A percentile compares a stretch with the other conserved stretches of the same genome.
Conservation (phyloP, 2,888 invertebrate species). For the Elmis aenea region DNA sequence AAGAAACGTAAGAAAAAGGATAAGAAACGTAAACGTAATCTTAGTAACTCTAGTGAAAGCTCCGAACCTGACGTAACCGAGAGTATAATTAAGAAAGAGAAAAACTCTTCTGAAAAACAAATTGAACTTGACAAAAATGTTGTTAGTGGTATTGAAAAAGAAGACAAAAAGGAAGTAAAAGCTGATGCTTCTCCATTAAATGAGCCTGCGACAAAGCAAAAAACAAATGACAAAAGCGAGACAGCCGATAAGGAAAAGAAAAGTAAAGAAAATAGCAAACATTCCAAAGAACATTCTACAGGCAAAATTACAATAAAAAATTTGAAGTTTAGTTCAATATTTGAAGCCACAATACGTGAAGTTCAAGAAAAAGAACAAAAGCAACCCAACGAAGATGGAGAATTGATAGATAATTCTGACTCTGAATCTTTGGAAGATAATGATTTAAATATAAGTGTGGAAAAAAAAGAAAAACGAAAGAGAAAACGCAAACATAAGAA, state of each 20-base stretch:
- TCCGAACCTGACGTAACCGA: slow-evolving; percentile 40
- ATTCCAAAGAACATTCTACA: slow-evolving; percentile 36
- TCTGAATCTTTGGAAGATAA: slow-evolving; percentile 6
- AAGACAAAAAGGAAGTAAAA: slow-evolving; percentile 12
- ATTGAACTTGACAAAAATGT: slow-evolving; percentile 36
- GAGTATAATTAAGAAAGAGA: slow-evolving; percentile 41
- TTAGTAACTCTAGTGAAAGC: slow-evolving; percentile 33
- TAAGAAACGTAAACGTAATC: slow-evolving; percentile 44
- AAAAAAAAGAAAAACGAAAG: slow-evolving; percentile 16
- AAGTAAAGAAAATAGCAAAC: slow-evolving; percentile 34
- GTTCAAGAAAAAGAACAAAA: slow-evolving; percentile 18
- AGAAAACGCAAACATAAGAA: slow-evolving; percentile 19
- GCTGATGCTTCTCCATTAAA: slow-evolving; percentile 12
- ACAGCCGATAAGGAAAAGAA: slow-evolving; percentile 23
- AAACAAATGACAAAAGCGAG: slow-evolving; percentile 21
- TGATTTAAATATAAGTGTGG: slow-evolving; percentile 23
- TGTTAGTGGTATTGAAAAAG: slow-evolving; percentile 18
- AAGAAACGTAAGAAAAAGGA: slow-evolving; percentile 52
- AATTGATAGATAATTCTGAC: too few relatives aligned
- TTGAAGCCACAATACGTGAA: slow-evolving; percentile 42
- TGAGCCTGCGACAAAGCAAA: too few relatives aligned
- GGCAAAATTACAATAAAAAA: slow-evolving; percentile 64
- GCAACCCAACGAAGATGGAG: slow-evolving; percentile 10
- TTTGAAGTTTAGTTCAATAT: slow-evolving; percentile 62
- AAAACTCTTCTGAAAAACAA: slow-evolving; percentile 34